These are phyloP conservation scores for Orthonevra nobilis DNA, from an alignment of 2,888 invertebrate genomes.

Conservation along the genomic window DNA sequence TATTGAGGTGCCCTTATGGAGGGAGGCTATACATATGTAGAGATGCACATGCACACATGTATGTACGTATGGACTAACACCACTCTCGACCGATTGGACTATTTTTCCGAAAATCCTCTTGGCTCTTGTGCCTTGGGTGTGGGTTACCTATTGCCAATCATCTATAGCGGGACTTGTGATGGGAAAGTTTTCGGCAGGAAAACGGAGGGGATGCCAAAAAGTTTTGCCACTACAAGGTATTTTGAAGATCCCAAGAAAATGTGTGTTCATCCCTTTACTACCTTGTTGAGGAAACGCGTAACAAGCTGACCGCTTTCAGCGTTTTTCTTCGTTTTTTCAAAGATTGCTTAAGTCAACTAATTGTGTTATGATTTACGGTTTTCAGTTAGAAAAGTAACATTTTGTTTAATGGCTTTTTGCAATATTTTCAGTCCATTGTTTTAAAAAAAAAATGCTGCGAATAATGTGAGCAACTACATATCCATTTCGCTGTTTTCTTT, in stretches of 20 bases:
- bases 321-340: slow-evolving; percentile 15
- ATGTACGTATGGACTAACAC: background rate
- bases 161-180: slow-evolving; percentile 16
- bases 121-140: slow-evolving; percentile 9
- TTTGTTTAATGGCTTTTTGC: no score
- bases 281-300: background rate
- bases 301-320: slow-evolving; percentile 26
- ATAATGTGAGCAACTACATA: no score
- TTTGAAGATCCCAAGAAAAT: slow-evolving; percentile 23
- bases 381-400: no score
- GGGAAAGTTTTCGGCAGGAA: slow-evolving; percentile 8
- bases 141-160: slow-evolving; percentile 35
- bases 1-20: background rate
- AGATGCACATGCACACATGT: background rate
- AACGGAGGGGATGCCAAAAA: slow-evolving; percentile 15
- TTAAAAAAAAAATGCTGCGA: no score
- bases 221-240: slow-evolving; percentile 18
- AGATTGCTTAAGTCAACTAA: slow-evolving; percentile 22
- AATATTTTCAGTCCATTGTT: no score
- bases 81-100: slow-evolving; percentile 4
- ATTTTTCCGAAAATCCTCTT: slow-evolving; percentile 17
- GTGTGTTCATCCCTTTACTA: background rate
- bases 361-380: no score
- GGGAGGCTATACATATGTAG: background rate
- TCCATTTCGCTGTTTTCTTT: no score